A percentile compares a stretch with the other conserved stretches of the same genome.
Evolutionary conservation across 2,888 invertebrate genomes (phyloP).

Genomic region (Leucoma salicis): DNA sequence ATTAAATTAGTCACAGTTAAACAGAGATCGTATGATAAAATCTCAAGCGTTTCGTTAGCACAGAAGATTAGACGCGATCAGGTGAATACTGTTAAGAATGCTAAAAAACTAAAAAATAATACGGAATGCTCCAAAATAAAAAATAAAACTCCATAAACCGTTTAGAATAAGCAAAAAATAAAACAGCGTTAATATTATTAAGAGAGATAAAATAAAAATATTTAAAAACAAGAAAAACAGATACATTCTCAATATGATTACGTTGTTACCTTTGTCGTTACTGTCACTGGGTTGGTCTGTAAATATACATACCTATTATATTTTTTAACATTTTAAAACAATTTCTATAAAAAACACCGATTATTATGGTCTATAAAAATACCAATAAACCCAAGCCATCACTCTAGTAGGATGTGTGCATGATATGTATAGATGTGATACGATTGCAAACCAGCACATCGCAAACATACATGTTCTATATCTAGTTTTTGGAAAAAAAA

Average conservation of each 20-base stretch:
- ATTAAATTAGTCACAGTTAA: slow-evolving; percentile 7
- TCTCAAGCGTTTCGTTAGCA: slow-evolving; percentile 4
- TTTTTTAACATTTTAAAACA: slow-evolving; percentile 7
- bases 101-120: neutral
- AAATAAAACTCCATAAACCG: neutral
- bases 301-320: slow-evolving; percentile 37
- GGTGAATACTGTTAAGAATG: neutral
- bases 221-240: slow-evolving; percentile 27
- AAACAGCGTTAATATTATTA: slow-evolving; percentile 15
- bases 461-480: too few relatives aligned
- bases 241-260: slow-evolving; percentile 33
- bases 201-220: slow-evolving; percentile 19
- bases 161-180: neutral
- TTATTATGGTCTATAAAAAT: neutral
- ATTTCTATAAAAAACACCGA: neutral
- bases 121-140: slow-evolving; percentile 1
- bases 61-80: neutral
- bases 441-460: too few relatives aligned
- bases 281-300: slow-evolving; percentile 68
- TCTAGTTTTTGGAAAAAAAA: too few relatives aligned
- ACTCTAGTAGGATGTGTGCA: too few relatives aligned
- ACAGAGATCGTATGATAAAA: neutral
- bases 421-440: too few relatives aligned
- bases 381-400: too few relatives aligned
- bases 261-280: slow-evolving; percentile 69